Conservation (phyloP, 1,140 invertebrate species). For the Drosophila orena region DNA sequence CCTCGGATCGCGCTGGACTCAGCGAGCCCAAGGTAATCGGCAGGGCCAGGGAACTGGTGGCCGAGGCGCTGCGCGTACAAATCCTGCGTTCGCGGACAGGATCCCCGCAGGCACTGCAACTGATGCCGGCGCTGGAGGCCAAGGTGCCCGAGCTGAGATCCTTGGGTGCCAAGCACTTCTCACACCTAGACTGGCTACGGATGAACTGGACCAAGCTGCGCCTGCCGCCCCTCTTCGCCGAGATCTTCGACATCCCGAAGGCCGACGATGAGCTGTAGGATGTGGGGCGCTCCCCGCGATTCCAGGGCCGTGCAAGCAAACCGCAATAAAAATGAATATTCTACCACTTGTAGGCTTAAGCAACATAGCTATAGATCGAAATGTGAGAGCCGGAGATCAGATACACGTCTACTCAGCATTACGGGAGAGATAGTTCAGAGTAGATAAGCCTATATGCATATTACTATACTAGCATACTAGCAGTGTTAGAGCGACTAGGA, state of each 20-base stretch:
- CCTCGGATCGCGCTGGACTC: slow-evolving; percentile 91
- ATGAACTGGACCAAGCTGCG: slow-evolving; percentile 93
- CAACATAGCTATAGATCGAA: slow-evolving; percentile 50
- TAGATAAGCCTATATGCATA: slow-evolving; percentile 50
- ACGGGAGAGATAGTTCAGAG: slow-evolving; percentile 58
- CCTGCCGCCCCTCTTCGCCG: slow-evolving; percentile 96
- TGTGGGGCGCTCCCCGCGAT: slow-evolving; percentile 3
- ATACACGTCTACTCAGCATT: slow-evolving; percentile 64
- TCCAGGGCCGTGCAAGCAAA: slow-evolving; percentile 53
- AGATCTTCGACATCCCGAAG: slow-evolving; percentile 99
- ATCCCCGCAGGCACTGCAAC: slow-evolving; percentile 85
- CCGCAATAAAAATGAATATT: slow-evolving; percentile 46
- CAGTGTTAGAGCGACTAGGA: slow-evolving; percentile 55
- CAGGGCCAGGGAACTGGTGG: slow-evolving; percentile 92
- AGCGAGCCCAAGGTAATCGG: slow-evolving; percentile 94
- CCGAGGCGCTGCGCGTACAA: slow-evolving; percentile 89
- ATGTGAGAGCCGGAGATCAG: slow-evolving; percentile 46
- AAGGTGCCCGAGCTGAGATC: slow-evolving; percentile 92
- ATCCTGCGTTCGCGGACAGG: slow-evolving; percentile 77
- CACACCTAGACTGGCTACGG: slow-evolving; percentile 96
- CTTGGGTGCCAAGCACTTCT: slow-evolving; percentile 93
- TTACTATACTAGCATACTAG: slow-evolving; percentile 43
- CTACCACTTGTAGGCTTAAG: slow-evolving; percentile 61
- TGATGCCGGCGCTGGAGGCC: slow-evolving; percentile 89
- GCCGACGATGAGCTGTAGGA: slow-evolving; percentile 88